These are phyloP conservation scores for Probosciger aterrimus DNA, from an alignment of 2,113 vertebrate species.

Conservation along the genomic window DNA sequence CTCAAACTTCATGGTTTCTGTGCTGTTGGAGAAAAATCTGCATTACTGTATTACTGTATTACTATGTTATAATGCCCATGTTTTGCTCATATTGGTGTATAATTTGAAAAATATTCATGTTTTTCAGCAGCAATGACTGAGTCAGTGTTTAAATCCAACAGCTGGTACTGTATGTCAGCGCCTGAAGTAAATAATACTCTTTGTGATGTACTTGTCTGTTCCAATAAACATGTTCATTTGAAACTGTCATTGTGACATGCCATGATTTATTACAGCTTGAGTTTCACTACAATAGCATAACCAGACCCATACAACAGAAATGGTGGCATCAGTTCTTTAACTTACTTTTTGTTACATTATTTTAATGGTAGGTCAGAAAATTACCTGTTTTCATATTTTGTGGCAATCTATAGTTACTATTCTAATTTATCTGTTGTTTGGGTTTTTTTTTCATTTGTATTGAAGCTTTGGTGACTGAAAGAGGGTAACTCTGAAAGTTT, in stretches of 20 bases:
- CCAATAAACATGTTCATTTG: constrained; percentile 69
- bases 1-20: neutral
- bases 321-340: neutral
- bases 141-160: constrained; percentile 63
- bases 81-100: neutral
- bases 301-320: neutral
- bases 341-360: neutral
- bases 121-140: constrained; percentile 52
- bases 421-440: neutral
- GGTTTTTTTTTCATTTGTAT: neutral
- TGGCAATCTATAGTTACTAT: neutral
- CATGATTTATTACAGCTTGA: constrained; percentile 70
- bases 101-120: constrained; percentile 50
- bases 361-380: neutral
- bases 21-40: neutral
- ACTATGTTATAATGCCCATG: neutral
- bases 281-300: constrained; percentile 20
- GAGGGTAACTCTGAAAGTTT: neutral
- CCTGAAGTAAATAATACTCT: constrained; percentile 69
- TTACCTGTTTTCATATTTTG: neutral
- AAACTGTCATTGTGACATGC: constrained; percentile 66
- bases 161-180: constrained; percentile 61
- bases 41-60: neutral
- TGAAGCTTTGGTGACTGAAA: neutral
- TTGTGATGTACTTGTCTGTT: constrained; percentile 72